phyloP scores from a whole-genome alignment of 2,113 vertebrate genomes.

The Cebidichthys violaceus region DNA sequence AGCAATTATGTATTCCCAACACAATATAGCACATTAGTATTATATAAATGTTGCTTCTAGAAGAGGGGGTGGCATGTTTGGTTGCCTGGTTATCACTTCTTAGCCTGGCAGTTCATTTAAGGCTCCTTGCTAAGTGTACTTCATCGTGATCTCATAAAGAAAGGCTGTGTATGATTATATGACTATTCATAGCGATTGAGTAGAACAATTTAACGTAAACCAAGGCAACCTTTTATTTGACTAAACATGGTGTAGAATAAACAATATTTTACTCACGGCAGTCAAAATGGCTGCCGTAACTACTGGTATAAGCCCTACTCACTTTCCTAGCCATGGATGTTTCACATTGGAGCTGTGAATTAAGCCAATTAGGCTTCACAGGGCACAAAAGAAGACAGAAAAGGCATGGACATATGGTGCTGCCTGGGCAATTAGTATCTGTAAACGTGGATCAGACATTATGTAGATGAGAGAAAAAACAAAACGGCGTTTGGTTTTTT shows the following conservation, averaged over 20 bases:
- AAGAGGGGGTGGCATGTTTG: not conserved
- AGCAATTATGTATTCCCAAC: not conserved
- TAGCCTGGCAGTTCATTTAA: constrained; percentile 3
- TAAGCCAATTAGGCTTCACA: constrained; percentile 79
- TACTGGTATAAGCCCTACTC: constrained; percentile 3
- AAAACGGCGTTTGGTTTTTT: constrained; percentile 55
- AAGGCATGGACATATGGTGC: constrained; percentile 79
- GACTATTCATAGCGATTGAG: not conserved
- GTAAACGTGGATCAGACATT: constrained; percentile 80
- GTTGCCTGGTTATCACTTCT: not conserved
- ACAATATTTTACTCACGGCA: not conserved
- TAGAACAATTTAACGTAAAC: not conserved
- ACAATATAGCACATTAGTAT: not conserved
- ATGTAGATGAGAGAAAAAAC: constrained; percentile 65
- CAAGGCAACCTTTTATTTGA: not conserved
- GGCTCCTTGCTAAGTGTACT: not conserved
- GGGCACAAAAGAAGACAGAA: constrained; percentile 69
- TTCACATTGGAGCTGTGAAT: constrained; percentile 74
- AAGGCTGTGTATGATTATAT: not conserved
- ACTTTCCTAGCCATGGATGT: constrained; percentile 56
- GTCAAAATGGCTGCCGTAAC: constrained; percentile 3
- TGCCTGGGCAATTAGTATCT: constrained; percentile 80
- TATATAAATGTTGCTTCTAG: not conserved
- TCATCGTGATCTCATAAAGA: not conserved
- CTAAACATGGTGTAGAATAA: constrained; percentile 3